Evolutionary conservation across 2,113 vertebrate species (phyloP).

Genomic region (Phyllopteryx taeniolatus): DNA sequence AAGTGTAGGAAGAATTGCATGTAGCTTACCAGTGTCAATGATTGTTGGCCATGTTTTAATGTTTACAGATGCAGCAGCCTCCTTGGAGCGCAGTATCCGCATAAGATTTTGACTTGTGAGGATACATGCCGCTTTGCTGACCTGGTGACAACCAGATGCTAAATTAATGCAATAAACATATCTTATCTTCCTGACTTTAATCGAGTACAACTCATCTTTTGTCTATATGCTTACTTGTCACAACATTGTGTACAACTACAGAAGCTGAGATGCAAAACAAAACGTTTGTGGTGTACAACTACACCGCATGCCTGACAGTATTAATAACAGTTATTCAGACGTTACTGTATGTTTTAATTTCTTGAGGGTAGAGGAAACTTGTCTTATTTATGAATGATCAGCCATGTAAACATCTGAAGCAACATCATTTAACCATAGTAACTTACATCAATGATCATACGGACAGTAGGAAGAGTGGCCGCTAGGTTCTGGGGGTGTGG

Average conservation of each 20-base stretch:
- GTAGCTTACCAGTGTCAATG: slow-evolving; percentile 87
- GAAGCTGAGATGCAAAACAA: background rate
- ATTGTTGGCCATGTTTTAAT: slow-evolving; percentile 98
- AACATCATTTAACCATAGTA: background rate
- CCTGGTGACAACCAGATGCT: slow-evolving; percentile 67
- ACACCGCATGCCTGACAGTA: background rate
- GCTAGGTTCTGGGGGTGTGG: slow-evolving; percentile 96
- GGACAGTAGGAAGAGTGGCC: slow-evolving; percentile 92
- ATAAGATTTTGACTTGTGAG: slow-evolving; percentile 92
- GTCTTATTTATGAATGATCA: background rate
- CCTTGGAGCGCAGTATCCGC: slow-evolving; percentile 87
- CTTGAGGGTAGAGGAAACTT: background rate
- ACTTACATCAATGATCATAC: slow-evolving; percentile 97
- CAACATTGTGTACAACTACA: background rate
- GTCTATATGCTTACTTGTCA: background rate
- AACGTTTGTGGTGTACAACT: background rate
- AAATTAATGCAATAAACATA: background rate
- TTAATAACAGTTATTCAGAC: background rate
- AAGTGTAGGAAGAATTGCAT: background rate
- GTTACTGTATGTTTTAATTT: background rate
- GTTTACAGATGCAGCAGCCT: slow-evolving; percentile 89
- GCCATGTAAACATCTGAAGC: background rate
- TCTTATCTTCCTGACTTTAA: background rate
- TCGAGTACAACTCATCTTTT: background rate
- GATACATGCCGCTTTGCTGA: slow-evolving; percentile 95